A percentile compares a stretch with the other conserved stretches of the same genome.
phyloP scores from a whole-genome alignment of 2,888 invertebrate genomes.

The Trissoscelio sp. region DNA sequence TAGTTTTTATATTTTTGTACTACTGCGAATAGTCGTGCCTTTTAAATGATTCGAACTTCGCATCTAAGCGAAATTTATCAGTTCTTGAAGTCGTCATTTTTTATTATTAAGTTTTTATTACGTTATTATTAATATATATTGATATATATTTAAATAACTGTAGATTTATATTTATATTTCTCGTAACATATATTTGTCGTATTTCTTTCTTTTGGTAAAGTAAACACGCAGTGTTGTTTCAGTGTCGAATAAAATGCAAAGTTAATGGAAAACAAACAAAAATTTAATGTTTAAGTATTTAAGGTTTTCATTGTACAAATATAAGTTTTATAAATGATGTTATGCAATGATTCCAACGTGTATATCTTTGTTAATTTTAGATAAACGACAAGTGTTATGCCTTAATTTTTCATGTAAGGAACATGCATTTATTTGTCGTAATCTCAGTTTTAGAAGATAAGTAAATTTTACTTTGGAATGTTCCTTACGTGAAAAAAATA shows the following conservation, averaged over 20 bases:
- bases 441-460: neutral
- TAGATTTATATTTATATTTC: constrained; percentile 41
- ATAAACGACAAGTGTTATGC: constrained; percentile 44
- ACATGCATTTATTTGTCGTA: constrained; percentile 5
- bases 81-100: constrained; percentile 32
- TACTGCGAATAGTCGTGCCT: constrained; percentile 78
- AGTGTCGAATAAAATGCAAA: constrained; percentile 29
- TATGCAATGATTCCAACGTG: constrained; percentile 39
- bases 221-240: constrained; percentile 21
- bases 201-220: constrained; percentile 9
- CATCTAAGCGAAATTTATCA: constrained; percentile 39
- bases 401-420: constrained; percentile 52
- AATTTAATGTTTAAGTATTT: constrained; percentile 20
- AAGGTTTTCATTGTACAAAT: constrained; percentile 58
- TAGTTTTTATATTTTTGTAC: constrained; percentile 79
- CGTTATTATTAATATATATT: constrained; percentile 47
- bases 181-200: constrained; percentile 21
- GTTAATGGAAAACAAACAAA: neutral
- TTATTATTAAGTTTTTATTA: constrained; percentile 31
- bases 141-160: constrained; percentile 34
- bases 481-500: constrained; percentile 43
- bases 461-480: constrained; percentile 2
- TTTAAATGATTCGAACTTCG: constrained; percentile 73
- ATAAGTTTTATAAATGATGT: constrained; percentile 60
- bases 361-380: constrained; percentile 55